phyloP scores from a whole-genome alignment of 2,113 vertebrate genomes.

The Phainopepla nitens region DNA sequence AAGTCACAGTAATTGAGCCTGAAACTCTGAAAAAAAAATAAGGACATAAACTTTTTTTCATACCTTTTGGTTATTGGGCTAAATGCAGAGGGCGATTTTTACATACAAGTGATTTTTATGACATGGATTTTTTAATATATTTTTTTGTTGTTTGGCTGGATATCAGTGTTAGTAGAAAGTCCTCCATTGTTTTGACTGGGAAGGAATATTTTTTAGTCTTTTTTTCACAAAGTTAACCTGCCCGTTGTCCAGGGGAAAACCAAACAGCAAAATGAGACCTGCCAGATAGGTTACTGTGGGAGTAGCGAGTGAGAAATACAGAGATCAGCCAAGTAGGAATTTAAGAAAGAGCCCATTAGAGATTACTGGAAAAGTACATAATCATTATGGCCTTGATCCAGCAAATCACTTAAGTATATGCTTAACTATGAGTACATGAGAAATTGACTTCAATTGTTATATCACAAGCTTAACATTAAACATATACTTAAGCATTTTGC shows the following conservation, averaged over 20 bases:
- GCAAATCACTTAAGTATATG: constrained; percentile 43
- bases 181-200: neutral
- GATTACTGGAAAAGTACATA: constrained; percentile 44
- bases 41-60: neutral
- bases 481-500: constrained; percentile 20
- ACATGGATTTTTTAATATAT: neutral
- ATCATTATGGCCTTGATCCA: constrained; percentile 56
- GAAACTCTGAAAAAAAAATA: neutral
- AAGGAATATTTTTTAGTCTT: neutral
- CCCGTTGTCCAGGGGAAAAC: neutral
- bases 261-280: neutral
- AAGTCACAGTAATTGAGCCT: neutral
- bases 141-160: neutral
- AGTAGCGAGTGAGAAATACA: neutral
- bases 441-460: constrained; percentile 49
- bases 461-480: neutral
- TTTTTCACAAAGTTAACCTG: neutral
- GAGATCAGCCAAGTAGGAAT: neutral
- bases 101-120: neutral
- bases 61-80: neutral
- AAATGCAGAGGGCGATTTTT: neutral
- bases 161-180: neutral
- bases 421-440: constrained; percentile 30
- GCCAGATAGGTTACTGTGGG: neutral
- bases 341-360: constrained; percentile 7